phyloP scores from a whole-genome alignment of 2,113 vertebrate genomes.

The Glaucidium brasilianum region DNA sequence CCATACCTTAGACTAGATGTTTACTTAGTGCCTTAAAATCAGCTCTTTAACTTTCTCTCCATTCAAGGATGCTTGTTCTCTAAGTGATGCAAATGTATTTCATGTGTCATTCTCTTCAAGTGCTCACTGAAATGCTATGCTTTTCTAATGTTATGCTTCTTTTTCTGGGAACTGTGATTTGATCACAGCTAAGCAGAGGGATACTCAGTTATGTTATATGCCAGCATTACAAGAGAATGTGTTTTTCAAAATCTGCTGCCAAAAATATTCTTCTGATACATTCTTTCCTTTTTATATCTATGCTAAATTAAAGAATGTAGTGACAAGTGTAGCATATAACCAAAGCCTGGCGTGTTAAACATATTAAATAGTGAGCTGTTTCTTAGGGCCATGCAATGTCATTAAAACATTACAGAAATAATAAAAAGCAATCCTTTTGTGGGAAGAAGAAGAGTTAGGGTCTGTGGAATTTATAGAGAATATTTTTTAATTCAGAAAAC shows the following conservation, averaged over 20 bases:
- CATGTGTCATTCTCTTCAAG: background rate
- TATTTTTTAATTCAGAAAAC: background rate
- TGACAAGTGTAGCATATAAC: background rate
- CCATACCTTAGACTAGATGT: background rate
- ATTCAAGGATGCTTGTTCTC: background rate
- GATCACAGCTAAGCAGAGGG: background rate
- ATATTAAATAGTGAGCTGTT: background rate
- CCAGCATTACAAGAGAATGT: background rate
- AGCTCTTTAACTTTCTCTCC: background rate
- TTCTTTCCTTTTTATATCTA: background rate
- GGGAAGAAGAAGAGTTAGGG: background rate
- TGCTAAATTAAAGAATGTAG: background rate
- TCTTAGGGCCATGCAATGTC: background rate
- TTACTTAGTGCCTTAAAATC: background rate
- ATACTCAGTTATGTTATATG: background rate
- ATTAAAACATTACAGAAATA: background rate
- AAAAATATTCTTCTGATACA: background rate
- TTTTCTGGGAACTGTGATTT: background rate
- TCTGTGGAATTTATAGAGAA: accelerated
- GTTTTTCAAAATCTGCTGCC: background rate
- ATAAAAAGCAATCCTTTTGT: background rate
- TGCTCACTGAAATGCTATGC: background rate
- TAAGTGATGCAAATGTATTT: background rate
- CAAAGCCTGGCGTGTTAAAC: background rate
- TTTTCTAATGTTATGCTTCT: background rate